A percentile compares a stretch with the other conserved stretches of the same genome.
phyloP scores from a whole-genome alignment of 2,888 invertebrate species.

The Drosophila mercatorum region DNA sequence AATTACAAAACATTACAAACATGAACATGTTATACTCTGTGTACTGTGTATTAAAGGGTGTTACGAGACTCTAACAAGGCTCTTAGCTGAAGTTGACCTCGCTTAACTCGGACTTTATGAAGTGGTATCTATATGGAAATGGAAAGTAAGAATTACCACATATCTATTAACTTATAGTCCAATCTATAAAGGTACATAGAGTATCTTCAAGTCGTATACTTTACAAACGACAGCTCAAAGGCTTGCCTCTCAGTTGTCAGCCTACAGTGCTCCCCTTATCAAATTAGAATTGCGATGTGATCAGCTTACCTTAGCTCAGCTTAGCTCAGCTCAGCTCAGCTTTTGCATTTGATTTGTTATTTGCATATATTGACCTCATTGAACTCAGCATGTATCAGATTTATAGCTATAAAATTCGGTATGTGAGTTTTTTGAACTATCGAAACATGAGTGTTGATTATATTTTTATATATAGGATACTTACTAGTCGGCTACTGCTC shows the following conservation, averaged over 20 bases:
- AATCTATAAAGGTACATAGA: not conserved
- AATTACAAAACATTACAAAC: conserved; percentile 36
- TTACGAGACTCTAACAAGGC: not conserved
- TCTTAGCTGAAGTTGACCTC: not conserved
- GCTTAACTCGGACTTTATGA: not conserved
- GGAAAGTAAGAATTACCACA: not conserved
- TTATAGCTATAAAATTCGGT: not conserved
- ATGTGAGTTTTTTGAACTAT: conserved; percentile 1
- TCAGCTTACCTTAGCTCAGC: conserved; percentile 1
- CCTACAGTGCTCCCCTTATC: not conserved
- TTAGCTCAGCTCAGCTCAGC: not conserved
- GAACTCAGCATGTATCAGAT: not conserved
- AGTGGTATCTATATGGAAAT: not conserved
- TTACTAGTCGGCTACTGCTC: not conserved
- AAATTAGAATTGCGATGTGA: not conserved
- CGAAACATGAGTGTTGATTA: too few species aligned
- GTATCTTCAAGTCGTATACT: not conserved
- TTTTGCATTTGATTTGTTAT: not conserved
- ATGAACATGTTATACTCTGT: conserved; percentile 1
- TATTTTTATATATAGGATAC: not conserved
- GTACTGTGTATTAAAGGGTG: not conserved
- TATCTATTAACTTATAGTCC: not conserved
- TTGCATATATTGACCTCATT: conserved; percentile 1
- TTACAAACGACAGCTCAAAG: too few species aligned
- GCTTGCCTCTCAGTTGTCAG: not conserved